Percentiles rank a stretch among this genome's conserved stretches.
Conservation (phyloP, 2,113 vertebrate genomes). For the Sander lucioperca region DNA sequence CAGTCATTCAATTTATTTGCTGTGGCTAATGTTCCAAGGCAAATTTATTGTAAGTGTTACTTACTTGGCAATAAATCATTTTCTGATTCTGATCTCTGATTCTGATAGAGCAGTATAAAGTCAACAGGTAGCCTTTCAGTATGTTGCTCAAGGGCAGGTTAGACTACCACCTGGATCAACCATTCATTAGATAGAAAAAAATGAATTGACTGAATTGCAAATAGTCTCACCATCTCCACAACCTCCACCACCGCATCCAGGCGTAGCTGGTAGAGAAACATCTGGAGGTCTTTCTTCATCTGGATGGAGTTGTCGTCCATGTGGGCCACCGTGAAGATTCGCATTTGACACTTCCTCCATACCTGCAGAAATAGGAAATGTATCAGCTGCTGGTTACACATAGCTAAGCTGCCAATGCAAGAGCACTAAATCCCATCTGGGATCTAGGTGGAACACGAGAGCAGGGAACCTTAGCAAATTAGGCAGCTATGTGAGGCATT, state of each 20-base stretch:
- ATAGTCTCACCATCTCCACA: conserved; percentile 93
- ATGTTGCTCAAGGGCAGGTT: neutral
- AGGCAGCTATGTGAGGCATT: neutral
- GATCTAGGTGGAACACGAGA: neutral
- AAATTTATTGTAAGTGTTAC: too few species aligned
- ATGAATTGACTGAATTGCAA: neutral
- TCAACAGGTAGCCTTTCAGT: neutral
- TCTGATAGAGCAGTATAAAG: too few species aligned
- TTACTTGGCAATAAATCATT: too few species aligned
- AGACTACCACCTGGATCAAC: neutral
- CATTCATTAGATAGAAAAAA: too few species aligned
- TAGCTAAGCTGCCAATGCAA: neutral
- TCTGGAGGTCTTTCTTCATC: conserved; percentile 97
- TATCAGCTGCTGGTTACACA: neutral
- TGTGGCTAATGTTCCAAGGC: too few species aligned
- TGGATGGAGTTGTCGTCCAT: conserved; percentile 97
- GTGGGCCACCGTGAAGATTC: conserved; percentile 96
- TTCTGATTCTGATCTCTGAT: too few species aligned
- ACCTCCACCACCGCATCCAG: conserved; percentile 95
- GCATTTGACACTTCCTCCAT: conserved; percentile 96
- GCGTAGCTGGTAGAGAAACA: conserved; percentile 93
- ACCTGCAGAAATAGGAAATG: conserved; percentile 82
- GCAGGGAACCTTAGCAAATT: neutral
- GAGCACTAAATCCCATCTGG: neutral
- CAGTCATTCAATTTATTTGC: neutral